A percentile compares a stretch with the other conserved stretches of the same genome.
Evolutionary conservation across 2,113 vertebrate genomes (phyloP).

Genomic region (Ranitomeya imitator): DNA sequence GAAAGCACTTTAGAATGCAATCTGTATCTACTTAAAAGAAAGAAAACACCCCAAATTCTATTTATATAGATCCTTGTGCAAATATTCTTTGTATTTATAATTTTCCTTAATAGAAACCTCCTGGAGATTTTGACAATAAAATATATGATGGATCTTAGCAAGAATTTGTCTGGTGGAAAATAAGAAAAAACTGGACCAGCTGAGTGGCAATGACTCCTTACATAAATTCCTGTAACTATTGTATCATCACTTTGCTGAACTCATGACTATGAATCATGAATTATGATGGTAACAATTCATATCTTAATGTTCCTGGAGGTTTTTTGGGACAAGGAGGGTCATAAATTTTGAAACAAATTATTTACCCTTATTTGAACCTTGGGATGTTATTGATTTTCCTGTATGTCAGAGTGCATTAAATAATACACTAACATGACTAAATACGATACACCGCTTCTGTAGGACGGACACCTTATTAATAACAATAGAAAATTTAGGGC

Average conservation of each 20-base stretch:
- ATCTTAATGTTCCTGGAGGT: not conserved
- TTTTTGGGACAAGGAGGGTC: not conserved
- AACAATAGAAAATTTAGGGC: not conserved
- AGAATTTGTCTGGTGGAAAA: not conserved
- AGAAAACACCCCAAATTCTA: not conserved
- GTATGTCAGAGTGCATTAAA: not conserved
- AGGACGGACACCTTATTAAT: not conserved
- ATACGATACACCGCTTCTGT: not conserved
- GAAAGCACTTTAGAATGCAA: not conserved
- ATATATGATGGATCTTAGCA: constrained; percentile 12
- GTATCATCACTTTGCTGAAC: constrained; percentile 38
- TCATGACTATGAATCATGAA: constrained; percentile 14
- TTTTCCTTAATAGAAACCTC: constrained; percentile 28
- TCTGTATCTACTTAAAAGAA: not conserved
- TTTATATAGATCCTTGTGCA: not conserved
- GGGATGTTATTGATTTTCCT: not conserved
- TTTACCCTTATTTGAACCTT: constrained; percentile 27
- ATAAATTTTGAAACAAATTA: not conserved
- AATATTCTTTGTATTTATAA: not conserved
- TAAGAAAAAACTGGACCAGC: not conserved
- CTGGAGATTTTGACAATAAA: constrained; percentile 5
- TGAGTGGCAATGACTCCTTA: constrained; percentile 39
- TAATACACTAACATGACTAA: not conserved
- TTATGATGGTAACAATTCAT: constrained; percentile 19
- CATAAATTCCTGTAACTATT: constrained; percentile 45